Percentiles rank a stretch among this genome's conserved stretches.
These are phyloP conservation scores for Leucoraja erinaceus DNA, from an alignment of 2,113 vertebrate species.

Conservation along the genomic window DNA sequence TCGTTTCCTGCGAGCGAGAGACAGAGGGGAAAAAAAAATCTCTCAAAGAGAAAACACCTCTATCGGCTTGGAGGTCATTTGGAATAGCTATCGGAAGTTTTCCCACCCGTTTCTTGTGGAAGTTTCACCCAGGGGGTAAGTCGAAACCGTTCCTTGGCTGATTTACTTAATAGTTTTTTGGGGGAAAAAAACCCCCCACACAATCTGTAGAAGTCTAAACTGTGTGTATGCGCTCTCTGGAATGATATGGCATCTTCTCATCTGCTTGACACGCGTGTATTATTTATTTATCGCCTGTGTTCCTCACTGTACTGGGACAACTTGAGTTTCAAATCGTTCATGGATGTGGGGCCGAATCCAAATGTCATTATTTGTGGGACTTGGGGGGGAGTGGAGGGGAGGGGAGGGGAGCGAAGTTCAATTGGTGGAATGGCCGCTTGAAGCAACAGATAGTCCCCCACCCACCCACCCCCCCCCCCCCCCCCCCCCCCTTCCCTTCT, in stretches of 20 bases:
- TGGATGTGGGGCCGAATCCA: background rate
- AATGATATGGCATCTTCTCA: background rate
- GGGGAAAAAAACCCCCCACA: too few species aligned
- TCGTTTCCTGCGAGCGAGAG: background rate
- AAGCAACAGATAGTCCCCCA: background rate
- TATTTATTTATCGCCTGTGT: background rate
- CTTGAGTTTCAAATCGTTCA: background rate
- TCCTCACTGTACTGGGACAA: background rate
- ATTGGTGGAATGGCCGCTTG: background rate
- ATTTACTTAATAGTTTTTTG: background rate
- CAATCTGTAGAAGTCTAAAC: background rate
- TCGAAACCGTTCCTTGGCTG: background rate
- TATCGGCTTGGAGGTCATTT: background rate
- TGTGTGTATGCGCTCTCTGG: background rate
- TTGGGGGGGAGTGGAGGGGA: background rate
- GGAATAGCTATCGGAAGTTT: background rate
- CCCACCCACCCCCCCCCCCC: too few species aligned
- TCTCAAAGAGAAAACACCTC: background rate
- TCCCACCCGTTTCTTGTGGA: background rate
- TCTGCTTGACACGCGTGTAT: background rate
- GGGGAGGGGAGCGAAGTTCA: too few species aligned
- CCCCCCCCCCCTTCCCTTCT: too few species aligned
- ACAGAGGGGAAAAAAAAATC: too few species aligned
- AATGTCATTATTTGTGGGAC: background rate
- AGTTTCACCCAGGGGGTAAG: background rate